Evolutionary conservation across 2,888 invertebrate species (phyloP), one percentile per base, ranked within the genome.

Genomic region (Drosophila formosana): DNA sequence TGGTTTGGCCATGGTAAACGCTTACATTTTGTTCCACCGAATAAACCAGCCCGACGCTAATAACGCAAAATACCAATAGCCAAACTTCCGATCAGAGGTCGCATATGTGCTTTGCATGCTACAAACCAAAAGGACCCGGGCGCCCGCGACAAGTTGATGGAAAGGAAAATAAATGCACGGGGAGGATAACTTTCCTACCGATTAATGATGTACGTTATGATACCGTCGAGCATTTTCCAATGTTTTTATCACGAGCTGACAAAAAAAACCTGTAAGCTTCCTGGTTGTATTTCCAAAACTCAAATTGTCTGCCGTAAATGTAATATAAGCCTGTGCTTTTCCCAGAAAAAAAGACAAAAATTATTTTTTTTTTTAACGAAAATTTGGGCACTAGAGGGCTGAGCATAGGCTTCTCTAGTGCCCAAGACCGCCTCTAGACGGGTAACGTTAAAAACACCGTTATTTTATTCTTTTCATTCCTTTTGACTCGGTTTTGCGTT

Each of bases 291-390:
- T 49, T 62, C 63, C 13, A 32, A 30, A 30, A 30, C 30, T 30
- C 7, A 30, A 30, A 30, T 30, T 30, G 30, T 62, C 28, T 62
- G 53, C 39, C 55, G 49, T 34, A 56, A 64, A 64, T 64, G 56
- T 49, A 64, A 50, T 56, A 41, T 64, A 50, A 65, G 13, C 45
- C 46, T 65, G 30, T 65, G 51, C 37, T 30, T 58, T 30, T 37
- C 46, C 45, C 45, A 49, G 37, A 18, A 37, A 57, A 51, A 45
- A 46, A 58, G 26, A 45, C 7, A 30, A 30, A 30, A 30, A 30
- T 30, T 4, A 30, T 30, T 30, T 30, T 30, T 30, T 30, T 30
- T 7, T 30, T 0, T 1, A 30, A 30, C 4, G 30, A 7, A 30
- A 30, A 30, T 30, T 30, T 30, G 30, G 2, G 30, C 7, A 5